Conservation (phyloP, 2,797 vertebrate genomes). For the Anabas testudineus region DNA sequence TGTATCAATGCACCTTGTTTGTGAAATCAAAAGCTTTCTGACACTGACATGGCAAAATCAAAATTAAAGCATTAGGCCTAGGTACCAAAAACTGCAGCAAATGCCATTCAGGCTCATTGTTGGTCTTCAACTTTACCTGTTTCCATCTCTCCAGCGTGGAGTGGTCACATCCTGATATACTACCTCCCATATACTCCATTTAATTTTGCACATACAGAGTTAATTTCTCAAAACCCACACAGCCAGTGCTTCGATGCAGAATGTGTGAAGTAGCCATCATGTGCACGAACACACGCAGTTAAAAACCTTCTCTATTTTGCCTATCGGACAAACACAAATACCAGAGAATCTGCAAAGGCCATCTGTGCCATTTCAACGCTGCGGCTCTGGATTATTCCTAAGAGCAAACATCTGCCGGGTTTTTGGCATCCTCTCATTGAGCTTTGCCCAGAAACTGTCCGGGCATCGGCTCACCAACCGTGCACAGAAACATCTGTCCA, state of each 20-base stretch:
- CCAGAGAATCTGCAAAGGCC: not conserved
- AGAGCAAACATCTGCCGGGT: conserved; percentile 49
- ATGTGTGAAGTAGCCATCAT: not conserved
- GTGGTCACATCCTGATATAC: not conserved
- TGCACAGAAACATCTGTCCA: conserved; percentile 50
- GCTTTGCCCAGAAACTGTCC: conserved; percentile 15
- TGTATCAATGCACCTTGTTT: too few species aligned
- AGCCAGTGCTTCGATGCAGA: not conserved
- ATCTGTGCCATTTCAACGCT: not conserved
- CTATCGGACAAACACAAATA: conserved; percentile 3
- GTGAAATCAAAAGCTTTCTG: not conserved
- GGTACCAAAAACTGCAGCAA: not conserved
- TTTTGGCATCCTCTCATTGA: conserved; percentile 28
- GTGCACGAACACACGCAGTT: not conserved
- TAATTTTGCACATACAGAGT: not conserved
- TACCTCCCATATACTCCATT: not conserved
- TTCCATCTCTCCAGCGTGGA: not conserved
- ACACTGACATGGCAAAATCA: too few species aligned
- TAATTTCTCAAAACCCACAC: not conserved
- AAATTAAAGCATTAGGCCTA: too few species aligned
- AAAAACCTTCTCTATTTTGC: not conserved
- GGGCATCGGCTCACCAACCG: conserved; percentile 8
- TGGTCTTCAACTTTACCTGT: not conserved
- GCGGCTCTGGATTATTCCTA: conserved; percentile 44
- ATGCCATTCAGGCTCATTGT: not conserved